Evolutionary conservation across 2,797 vertebrate genomes (phyloP).

Genomic region (Acestrorhynchus altus): DNA sequence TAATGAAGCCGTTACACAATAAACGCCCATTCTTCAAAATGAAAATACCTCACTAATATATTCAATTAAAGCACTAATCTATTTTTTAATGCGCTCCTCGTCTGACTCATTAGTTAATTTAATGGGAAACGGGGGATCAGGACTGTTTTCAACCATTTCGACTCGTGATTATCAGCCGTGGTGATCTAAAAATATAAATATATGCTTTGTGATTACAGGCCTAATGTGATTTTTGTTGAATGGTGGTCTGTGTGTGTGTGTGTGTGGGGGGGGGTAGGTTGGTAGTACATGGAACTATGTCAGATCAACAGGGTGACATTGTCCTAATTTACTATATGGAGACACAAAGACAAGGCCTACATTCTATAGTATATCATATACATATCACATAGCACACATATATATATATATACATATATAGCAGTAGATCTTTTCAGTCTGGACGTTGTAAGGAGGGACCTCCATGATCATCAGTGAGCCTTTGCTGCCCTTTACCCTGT

Average conservation of each 20-base stretch:
- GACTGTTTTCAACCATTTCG: constrained; percentile 6
- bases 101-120: constrained; percentile 11
- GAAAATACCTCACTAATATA: constrained; percentile 18
- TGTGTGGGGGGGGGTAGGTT: too few species aligned
- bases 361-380: constrained; percentile 56
- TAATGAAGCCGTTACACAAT: background rate
- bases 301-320: constrained; percentile 50
- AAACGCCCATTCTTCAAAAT: constrained; percentile 11
- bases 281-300: constrained; percentile 31
- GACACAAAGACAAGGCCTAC: constrained; percentile 51
- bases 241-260: constrained; percentile 22
- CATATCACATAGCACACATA: too few species aligned
- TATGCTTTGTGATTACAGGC: background rate
- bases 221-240: background rate
- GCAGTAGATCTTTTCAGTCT: too few species aligned
- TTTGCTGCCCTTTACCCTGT: too few species aligned
- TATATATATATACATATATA: too few species aligned
- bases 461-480: too few species aligned
- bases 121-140: constrained; percentile 7
- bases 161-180: background rate
- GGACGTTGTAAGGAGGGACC: too few species aligned
- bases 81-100: constrained; percentile 17
- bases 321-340: constrained; percentile 14
- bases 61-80: constrained; percentile 23
- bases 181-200: background rate